Conservation (phyloP, 2,113 vertebrate genomes). For the Aegypius monachus region DNA sequence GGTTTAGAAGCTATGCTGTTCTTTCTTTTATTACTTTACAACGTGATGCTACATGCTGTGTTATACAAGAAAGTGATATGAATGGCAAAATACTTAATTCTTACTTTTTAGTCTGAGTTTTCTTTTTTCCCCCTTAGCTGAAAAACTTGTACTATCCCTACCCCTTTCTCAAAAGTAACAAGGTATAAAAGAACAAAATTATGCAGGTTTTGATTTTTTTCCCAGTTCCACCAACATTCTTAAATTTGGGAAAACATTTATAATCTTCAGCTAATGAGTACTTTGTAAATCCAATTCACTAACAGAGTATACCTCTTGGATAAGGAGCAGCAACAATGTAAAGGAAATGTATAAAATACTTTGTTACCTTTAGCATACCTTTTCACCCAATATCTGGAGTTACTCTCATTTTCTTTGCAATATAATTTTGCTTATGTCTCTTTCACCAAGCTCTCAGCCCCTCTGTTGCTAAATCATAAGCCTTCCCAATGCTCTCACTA, state of each 20-base stretch:
- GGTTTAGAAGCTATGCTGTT: slow-evolving; percentile 25
- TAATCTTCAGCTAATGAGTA: neutral
- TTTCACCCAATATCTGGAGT: neutral
- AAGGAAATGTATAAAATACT: neutral
- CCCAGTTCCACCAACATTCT: neutral
- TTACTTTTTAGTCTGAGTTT: neutral
- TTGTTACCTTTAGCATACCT: neutral
- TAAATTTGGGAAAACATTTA: neutral
- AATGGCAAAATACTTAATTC: neutral
- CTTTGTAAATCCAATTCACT: neutral
- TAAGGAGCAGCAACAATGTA: neutral
- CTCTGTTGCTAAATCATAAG: neutral
- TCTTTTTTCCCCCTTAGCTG: neutral
- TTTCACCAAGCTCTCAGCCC: neutral
- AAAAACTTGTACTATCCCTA: neutral
- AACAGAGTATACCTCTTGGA: neutral
- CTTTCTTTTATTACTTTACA: slow-evolving; percentile 38
- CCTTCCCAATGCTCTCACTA: neutral
- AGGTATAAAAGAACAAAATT: neutral
- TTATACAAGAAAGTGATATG: neutral
- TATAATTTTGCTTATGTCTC: neutral
- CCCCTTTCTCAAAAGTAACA: neutral
- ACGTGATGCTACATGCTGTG: neutral
- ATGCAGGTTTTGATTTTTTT: neutral
- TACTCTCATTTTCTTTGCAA: neutral